Evolutionary conservation across 2,113 vertebrate species (phyloP).

Genomic region (Hystrix cristata): DNA sequence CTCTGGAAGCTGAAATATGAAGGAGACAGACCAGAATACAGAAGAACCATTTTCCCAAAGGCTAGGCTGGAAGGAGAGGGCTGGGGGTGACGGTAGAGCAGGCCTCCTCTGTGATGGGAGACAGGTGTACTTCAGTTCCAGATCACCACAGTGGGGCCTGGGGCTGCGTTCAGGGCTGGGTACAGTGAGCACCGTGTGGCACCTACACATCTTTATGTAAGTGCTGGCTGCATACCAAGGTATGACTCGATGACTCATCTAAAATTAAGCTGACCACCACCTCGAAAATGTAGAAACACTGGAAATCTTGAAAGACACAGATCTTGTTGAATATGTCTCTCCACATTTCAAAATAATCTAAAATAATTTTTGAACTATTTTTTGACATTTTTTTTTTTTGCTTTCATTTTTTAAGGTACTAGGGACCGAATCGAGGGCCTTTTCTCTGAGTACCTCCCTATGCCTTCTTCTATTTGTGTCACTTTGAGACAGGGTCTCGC

Average conservation of each 20-base stretch:
- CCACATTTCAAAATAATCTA: background rate
- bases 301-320: background rate
- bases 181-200: background rate
- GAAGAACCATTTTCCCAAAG: background rate
- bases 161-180: background rate
- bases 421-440: background rate
- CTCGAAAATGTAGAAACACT: background rate
- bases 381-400: background rate
- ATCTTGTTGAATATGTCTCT: background rate
- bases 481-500: background rate
- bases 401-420: background rate
- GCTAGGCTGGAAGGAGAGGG: background rate
- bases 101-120: background rate
- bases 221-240: background rate
- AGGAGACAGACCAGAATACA: background rate
- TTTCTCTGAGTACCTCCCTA: background rate
- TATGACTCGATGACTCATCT: background rate
- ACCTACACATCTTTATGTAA: rapidly evolving
- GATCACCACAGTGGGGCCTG: rapidly evolving
- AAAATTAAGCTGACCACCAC: background rate
- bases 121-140: no score
- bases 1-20: background rate
- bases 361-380: background rate
- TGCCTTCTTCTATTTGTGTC: background rate
- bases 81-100: rapidly evolving